A percentile compares a stretch with the other conserved stretches of the same genome.
These are phyloP conservation scores for Nothura maculosa DNA, from an alignment of 2,797 vertebrate genomes.

Conservation along the genomic window DNA sequence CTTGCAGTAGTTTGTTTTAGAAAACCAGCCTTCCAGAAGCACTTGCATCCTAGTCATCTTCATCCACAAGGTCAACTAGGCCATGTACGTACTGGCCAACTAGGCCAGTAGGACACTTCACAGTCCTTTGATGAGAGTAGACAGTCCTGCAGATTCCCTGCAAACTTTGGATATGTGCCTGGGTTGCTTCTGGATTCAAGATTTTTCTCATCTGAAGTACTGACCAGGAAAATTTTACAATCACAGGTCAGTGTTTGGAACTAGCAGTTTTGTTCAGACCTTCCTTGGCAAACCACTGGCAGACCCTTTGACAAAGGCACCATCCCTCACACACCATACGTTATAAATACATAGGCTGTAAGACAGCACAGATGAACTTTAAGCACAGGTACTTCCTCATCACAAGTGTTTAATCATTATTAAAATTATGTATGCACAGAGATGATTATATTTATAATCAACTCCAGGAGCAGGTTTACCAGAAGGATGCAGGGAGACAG, in stretches of 20 bases:
- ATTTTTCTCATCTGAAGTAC: neutral
- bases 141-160: neutral
- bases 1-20: neutral
- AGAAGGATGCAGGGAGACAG: neutral
- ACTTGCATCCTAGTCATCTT: neutral
- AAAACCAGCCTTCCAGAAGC: neutral
- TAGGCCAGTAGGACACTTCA: too few species aligned
- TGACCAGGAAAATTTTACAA: neutral
- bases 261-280: neutral
- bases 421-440: neutral
- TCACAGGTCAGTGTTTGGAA: neutral
- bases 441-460: neutral
- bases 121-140: neutral
- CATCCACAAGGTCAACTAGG: neutral
- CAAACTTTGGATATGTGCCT: neutral
- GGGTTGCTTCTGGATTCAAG: neutral
- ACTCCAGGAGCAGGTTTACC: neutral
- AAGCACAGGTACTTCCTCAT: neutral
- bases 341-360: neutral
- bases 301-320: too few species aligned
- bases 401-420: neutral
- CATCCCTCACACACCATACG: too few species aligned
- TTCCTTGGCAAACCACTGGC: neutral
- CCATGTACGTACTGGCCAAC: too few species aligned
- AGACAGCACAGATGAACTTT: neutral